Percentiles rank a stretch among this genome's conserved stretches.
Evolutionary conservation across 2,113 vertebrate species (phyloP).

Genomic region (Boleophthalmus pectinirostris): DNA sequence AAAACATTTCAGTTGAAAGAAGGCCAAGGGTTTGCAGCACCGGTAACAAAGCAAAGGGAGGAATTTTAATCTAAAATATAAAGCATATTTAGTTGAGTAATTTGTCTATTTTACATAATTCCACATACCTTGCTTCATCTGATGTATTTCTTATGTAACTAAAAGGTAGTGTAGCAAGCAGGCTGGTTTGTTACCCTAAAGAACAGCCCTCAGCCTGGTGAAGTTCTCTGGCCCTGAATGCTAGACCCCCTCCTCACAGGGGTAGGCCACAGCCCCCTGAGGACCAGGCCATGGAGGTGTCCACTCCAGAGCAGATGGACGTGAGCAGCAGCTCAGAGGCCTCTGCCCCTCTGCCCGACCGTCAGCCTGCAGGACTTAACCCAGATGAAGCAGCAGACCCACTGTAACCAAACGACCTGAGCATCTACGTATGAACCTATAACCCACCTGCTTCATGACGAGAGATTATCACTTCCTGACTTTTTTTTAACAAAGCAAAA

Average conservation of each 20-base stretch:
- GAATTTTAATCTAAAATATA: too few species aligned
- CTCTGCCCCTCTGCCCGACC: constrained; percentile 94
- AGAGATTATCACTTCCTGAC: constrained; percentile 56
- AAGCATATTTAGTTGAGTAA: too few species aligned
- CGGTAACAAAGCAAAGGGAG: too few species aligned
- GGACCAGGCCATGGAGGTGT: constrained; percentile 93
- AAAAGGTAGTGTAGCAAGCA: too few species aligned
- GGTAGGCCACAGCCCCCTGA: constrained; percentile 56
- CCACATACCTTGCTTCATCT: too few species aligned
- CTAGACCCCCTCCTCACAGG: constrained; percentile 81
- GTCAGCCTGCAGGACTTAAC: constrained; percentile 83
- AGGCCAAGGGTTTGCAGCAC: too few species aligned
- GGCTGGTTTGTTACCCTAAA: too few species aligned
- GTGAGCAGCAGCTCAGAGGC: constrained; percentile 88
- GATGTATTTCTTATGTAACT: too few species aligned
- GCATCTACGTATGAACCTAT: constrained; percentile 99
- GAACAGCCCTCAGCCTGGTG: constrained; percentile 91
- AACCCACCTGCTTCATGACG: constrained; percentile 72
- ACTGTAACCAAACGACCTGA: constrained; percentile 94
- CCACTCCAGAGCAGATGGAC: constrained; percentile 94
- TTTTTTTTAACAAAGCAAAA: constrained; percentile 65
- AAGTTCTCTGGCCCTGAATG: constrained; percentile 91
- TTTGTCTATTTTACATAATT: too few species aligned
- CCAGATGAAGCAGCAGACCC: constrained; percentile 92
- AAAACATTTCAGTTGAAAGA: too few species aligned